These are phyloP conservation scores for Neoaliturus tenellus DNA, from an alignment of 2,888 invertebrate genomes.

Conservation along the genomic window DNA sequence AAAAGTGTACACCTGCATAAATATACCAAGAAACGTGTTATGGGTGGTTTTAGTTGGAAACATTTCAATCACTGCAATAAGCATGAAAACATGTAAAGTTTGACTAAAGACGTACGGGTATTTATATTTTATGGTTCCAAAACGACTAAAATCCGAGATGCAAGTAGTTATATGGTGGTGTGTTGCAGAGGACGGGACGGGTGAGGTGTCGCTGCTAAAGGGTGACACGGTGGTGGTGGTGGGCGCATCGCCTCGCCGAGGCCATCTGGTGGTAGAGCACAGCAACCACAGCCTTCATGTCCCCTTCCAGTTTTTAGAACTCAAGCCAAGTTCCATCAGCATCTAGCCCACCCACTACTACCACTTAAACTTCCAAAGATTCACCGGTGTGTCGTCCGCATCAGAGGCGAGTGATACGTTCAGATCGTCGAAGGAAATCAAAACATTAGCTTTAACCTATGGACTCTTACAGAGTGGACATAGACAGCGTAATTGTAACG, in stretches of 20 bases:
- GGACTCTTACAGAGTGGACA: not conserved
- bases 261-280: slow-evolving; percentile 92
- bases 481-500: slow-evolving; percentile 1
- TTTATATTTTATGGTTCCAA: no score
- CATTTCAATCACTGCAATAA: no score
- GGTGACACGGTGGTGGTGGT: slow-evolving; percentile 93
- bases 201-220: slow-evolving; percentile 81
- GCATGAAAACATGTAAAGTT: no score
- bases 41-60: no score
- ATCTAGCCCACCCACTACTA: slow-evolving; percentile 52
- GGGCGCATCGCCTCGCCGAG: slow-evolving; percentile 90
- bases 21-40: no score
- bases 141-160: no score
- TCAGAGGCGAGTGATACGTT: not conserved
- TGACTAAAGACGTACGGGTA: no score
- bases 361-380: slow-evolving; percentile 23
- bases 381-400: not conserved
- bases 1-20: no score
- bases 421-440: slow-evolving; percentile 18
- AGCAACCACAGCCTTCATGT: slow-evolving; percentile 84
- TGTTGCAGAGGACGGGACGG: slow-evolving; percentile 72
- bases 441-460: slow-evolving; percentile 43
- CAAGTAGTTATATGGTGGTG: no score
- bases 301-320: slow-evolving; percentile 89
- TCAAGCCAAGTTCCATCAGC: slow-evolving; percentile 73